Percentiles rank a stretch among this genome's conserved stretches.
phyloP scores from a whole-genome alignment of 1,140 invertebrate species.

The Polyergus mexicanus region DNA sequence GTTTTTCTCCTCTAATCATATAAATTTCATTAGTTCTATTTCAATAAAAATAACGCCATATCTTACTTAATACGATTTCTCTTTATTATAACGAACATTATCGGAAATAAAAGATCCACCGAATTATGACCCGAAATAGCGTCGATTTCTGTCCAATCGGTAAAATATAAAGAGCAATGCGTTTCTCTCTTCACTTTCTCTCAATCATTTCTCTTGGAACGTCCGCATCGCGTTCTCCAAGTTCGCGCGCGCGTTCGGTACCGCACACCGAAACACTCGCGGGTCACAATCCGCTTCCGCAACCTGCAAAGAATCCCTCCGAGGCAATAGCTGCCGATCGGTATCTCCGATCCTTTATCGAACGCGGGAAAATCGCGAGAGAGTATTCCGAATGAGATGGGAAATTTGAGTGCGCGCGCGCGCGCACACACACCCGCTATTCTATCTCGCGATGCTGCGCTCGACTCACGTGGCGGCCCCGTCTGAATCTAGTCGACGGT shows the following conservation, averaged over 20 bases:
- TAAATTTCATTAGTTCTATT: background rate
- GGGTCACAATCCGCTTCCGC: background rate
- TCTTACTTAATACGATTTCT: background rate
- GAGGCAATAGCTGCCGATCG: background rate
- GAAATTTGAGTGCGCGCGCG: slow-evolving; percentile 14
- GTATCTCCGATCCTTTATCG: background rate
- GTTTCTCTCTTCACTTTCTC: slow-evolving; percentile 6
- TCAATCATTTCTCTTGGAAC: background rate
- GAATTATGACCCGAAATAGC: background rate
- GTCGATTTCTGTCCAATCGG: background rate
- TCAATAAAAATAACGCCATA: slow-evolving; percentile 6
- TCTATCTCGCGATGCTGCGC: slow-evolving; percentile 64
- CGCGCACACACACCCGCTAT: slow-evolving; percentile 49
- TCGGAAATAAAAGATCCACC: background rate
- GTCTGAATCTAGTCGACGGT: slow-evolving; percentile 71
- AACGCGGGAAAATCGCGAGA: background rate
- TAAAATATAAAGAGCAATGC: background rate
- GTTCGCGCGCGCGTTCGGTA: background rate
- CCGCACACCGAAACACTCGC: slow-evolving; percentile 23
- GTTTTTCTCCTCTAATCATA: background rate
- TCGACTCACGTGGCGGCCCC: slow-evolving; percentile 80
- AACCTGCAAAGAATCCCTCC: background rate
- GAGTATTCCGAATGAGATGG: slow-evolving; percentile 12
- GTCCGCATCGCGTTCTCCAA: slow-evolving; percentile 27
- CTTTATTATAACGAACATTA: background rate